phyloP scores from a whole-genome alignment of 1,140 invertebrate genomes.

The Melanaphis sacchari region DNA sequence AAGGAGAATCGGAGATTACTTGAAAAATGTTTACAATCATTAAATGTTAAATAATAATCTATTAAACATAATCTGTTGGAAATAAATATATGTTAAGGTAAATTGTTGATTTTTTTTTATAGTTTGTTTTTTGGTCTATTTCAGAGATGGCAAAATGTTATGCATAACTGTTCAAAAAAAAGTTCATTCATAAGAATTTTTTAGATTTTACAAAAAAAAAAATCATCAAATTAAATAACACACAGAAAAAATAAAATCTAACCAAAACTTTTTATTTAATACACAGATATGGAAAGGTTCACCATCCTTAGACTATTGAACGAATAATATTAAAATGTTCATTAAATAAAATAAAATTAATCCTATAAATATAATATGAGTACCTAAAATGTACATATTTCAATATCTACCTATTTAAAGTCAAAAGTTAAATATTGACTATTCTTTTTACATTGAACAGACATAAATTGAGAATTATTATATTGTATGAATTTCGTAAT shows the following conservation, averaged over 20 bases:
- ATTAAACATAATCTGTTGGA: not conserved
- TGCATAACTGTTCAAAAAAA: too few species aligned
- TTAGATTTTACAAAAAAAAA: too few species aligned
- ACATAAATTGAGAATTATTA: not conserved
- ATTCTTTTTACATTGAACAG: not conserved
- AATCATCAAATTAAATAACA: too few species aligned
- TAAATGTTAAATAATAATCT: slow-evolving; percentile 57
- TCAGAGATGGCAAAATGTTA: not conserved
- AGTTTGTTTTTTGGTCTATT: not conserved
- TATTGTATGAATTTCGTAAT: not conserved
- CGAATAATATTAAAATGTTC: not conserved
- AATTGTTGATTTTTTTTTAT: slow-evolving; percentile 30
- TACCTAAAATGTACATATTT: not conserved
- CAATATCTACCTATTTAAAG: not conserved
- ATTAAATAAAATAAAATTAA: not conserved
- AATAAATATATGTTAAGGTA: slow-evolving; percentile 45
- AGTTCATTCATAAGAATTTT: too few species aligned
- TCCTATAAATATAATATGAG: not conserved
- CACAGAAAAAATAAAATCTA: too few species aligned
- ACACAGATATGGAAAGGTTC: too few species aligned
- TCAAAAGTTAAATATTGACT: not conserved
- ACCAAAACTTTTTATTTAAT: too few species aligned
- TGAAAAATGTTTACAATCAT: slow-evolving; percentile 59
- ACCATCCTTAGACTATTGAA: not conserved
- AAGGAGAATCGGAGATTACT: slow-evolving; percentile 63